A percentile compares a stretch with the other conserved stretches of the same genome.
phyloP scores from a whole-genome alignment of 2,888 invertebrate genomes.

The Lacanobia oleracea region DNA sequence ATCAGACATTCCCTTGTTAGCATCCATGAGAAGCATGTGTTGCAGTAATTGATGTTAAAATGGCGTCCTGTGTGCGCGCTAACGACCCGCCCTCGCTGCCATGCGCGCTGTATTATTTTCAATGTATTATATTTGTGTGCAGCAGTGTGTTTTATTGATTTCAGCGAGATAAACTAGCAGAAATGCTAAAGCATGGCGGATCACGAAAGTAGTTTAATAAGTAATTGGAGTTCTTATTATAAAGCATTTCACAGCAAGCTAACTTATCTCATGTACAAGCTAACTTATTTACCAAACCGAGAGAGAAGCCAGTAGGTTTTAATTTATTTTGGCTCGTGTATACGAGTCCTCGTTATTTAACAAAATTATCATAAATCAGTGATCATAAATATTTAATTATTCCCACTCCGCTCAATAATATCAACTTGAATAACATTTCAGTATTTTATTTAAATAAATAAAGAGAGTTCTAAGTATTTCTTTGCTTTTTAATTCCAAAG shows the following conservation, averaged over 20 bases:
- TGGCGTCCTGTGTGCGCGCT: constrained; percentile 20
- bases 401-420: background rate
- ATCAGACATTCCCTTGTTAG: background rate
- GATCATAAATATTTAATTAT: constrained; percentile 4
- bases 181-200: background rate
- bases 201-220: background rate
- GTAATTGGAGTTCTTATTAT: no score
- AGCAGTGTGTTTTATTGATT: constrained; percentile 8
- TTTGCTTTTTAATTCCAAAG: background rate
- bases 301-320: background rate
- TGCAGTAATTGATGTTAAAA: constrained; percentile 14
- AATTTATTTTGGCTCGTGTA: no score
- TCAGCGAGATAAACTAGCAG: background rate
- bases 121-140: background rate
- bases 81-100: constrained; percentile 3
- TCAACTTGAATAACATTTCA: background rate
- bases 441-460: constrained; percentile 9
- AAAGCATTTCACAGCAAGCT: no score
- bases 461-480: constrained; percentile 8
- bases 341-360: no score
- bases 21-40: background rate
- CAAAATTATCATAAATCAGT: background rate
- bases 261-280: no score
- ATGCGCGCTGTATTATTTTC: constrained; percentile 6
- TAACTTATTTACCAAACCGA: background rate